Evolutionary conservation across 2,888 invertebrate genomes (phyloP).

Genomic region (Megastigmus dorsalis): DNA sequence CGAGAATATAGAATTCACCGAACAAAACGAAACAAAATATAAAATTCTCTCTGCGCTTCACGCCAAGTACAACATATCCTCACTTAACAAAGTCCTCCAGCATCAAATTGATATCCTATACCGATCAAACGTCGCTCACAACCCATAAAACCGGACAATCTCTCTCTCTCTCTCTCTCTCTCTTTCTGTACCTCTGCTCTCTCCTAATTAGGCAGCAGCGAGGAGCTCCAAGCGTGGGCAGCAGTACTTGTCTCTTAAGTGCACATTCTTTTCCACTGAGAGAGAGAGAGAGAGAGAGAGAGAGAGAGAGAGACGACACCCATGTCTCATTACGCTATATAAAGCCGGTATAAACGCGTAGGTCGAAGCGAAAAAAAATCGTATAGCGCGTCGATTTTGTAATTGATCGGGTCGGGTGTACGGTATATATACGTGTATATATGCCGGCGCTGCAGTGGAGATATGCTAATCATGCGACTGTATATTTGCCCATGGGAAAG

Average conservation of each 20-base stretch:
- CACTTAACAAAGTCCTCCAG: background rate
- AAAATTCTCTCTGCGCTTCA: background rate
- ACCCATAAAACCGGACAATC: background rate
- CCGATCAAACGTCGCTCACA: background rate
- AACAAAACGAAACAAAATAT: no score
- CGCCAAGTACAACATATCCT: no score
- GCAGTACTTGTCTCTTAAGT: background rate
- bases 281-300: constrained; percentile 5
- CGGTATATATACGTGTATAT: background rate
- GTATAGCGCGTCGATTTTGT: constrained; percentile 2
- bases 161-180: no score
- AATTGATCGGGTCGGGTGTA: constrained; percentile 5
- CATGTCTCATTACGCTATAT: background rate
- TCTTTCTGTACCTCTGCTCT: background rate
- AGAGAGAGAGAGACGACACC: background rate
- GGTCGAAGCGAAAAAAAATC: constrained; percentile 14
- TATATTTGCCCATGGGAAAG: background rate
- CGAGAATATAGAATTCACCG: constrained; percentile 11
- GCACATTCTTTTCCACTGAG: background rate
- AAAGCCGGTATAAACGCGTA: background rate
- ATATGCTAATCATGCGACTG: constrained; percentile 17
- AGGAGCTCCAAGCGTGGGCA: constrained; percentile 2
- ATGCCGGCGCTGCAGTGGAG: no score
- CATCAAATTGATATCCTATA: constrained; percentile 10
- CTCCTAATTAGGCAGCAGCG: constrained; percentile 22